A percentile compares a stretch with the other conserved stretches of the same genome.
Evolutionary conservation across 2,113 vertebrate species (phyloP).

Genomic region (Rutilus rutilus): DNA sequence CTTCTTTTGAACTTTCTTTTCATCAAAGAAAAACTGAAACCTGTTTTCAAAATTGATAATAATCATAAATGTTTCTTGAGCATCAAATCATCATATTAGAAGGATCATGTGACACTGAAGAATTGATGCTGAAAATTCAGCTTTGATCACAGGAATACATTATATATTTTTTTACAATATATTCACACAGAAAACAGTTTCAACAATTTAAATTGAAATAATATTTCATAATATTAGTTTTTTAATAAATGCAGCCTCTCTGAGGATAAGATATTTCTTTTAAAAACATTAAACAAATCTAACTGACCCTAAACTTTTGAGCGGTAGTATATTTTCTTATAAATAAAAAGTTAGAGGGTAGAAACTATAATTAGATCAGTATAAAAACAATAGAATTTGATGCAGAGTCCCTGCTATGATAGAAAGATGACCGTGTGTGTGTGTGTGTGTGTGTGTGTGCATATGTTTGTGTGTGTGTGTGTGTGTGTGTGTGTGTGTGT

Average conservation of each 20-base stretch:
- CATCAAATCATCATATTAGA: neutral
- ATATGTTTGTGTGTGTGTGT: conserved; percentile 4
- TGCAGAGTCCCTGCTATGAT: neutral
- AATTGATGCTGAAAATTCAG: neutral
- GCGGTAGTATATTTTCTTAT: neutral
- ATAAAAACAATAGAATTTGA: neutral
- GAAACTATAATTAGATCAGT: neutral
- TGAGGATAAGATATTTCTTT: neutral
- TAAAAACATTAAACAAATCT: neutral
- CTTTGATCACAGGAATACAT: neutral
- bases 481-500: neutral
- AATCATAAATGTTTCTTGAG: neutral
- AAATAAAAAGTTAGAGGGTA: neutral
- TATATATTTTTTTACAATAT: neutral
- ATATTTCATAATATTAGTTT: neutral
- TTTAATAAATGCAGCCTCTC: neutral
- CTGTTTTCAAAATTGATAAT: neutral
- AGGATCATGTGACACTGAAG: neutral
- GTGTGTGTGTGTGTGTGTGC: neutral
- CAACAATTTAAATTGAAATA: neutral
- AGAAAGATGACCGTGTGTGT: neutral
- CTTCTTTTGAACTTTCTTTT: conserved; percentile 3
- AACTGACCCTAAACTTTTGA: neutral
- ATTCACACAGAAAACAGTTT: neutral
- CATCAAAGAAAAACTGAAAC: neutral